A percentile compares a stretch with the other conserved stretches of the same genome.
Evolutionary conservation across 2,113 vertebrate species (phyloP).

Genomic region (Machaerirhynchus nigripectus): DNA sequence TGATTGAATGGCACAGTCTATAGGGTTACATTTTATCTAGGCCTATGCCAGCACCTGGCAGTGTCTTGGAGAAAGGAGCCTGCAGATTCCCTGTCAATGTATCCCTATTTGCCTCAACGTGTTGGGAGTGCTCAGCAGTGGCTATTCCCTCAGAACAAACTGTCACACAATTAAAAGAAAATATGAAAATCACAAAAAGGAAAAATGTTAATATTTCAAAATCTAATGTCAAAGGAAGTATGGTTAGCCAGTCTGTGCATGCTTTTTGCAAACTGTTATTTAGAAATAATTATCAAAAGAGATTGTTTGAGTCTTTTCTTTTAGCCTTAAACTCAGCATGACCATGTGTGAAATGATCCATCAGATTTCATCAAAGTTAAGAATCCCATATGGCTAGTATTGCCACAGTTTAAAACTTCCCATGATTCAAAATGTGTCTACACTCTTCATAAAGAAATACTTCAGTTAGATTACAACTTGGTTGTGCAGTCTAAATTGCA

Average conservation of each 20-base stretch:
- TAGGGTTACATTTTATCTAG: not conserved
- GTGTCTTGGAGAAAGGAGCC: not conserved
- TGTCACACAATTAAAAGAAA: constrained; percentile 10
- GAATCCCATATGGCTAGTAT: constrained; percentile 43
- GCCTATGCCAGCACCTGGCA: not conserved
- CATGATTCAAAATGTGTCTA: not conserved
- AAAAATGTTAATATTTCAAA: constrained; percentile 31
- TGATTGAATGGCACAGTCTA: not conserved
- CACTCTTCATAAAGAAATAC: not conserved
- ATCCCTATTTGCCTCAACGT: not conserved
- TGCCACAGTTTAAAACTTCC: constrained; percentile 2
- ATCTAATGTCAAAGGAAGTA: constrained; percentile 4
- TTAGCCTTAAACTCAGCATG: constrained; percentile 30
- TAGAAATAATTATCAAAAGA: constrained; percentile 28
- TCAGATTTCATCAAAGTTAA: constrained; percentile 53
- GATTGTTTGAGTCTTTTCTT: not conserved
- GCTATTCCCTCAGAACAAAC: not conserved
- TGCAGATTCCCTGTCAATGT: not conserved
- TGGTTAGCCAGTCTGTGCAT: constrained; percentile 3
- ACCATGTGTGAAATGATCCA: constrained; percentile 53
- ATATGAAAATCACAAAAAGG: not conserved
- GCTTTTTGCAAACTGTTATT: constrained; percentile 38
- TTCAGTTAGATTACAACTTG: not conserved
- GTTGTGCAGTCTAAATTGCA: not conserved
- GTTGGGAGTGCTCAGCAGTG: not conserved